Base-by-base conservation (phyloP, 2,797 vertebrate genomes). In the Bovichtus variegatus region DNA sequence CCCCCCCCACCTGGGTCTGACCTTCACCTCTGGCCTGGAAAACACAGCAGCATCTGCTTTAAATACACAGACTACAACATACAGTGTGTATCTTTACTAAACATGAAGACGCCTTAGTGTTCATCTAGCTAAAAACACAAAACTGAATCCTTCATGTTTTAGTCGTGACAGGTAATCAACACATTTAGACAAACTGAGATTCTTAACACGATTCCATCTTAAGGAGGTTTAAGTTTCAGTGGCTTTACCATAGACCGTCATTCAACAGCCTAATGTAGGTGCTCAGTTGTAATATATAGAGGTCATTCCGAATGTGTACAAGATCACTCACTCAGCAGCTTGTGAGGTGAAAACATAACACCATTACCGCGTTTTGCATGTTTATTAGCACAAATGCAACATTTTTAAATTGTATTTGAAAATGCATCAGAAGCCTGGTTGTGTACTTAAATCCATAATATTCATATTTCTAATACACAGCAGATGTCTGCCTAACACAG, bases 391-490 rank as follows among this genome's bases (percentile, higher is more conserved):
- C 69, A 68, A 84, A 71, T 23, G 18, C 41, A 74, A 87, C 43
- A 85, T 78, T 34, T n/a, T 74, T 71, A 72, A 79, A 88, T 86
- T 79, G 58, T 57, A 66, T 83, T 44, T 67, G 78, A 66, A 87
- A 83, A 82, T 76, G 70, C 73, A 86, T 79, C 51, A 43, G 71
- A 77, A 50, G 75, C 70, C 84, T 15, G 54, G 78, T 40, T 72
- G 84, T 82, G 77, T 49, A 70, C 83, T 84, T 76, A 90, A 90
- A 90, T 80, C 89, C 87, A 88, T 86, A 80, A 91, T 87, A 85
- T 92, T 86, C 91, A 91, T 93, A 91, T 93, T 91, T 88, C 71
- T 91, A 90, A 91, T 91, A 90, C 90, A 89, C 71, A 75, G 77
- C 80, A 89, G 76, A 72, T 27, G 76, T 91, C 86, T 87, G 59